These are phyloP conservation scores for Lymantria monacha DNA, from an alignment of 2,888 invertebrate species.

Conservation along the genomic window DNA sequence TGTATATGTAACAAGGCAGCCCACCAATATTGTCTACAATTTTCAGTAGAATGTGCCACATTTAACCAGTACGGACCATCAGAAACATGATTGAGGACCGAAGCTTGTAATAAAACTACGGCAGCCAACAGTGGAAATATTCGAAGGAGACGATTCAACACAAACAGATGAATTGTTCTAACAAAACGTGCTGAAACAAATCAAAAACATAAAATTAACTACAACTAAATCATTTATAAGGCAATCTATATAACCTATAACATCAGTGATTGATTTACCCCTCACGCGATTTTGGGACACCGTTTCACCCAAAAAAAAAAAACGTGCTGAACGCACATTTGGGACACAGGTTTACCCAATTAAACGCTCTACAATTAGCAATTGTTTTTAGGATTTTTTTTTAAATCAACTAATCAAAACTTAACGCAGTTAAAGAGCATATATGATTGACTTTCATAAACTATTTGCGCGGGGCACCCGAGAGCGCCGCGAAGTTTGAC, in stretches of 20 bases:
- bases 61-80: conserved; percentile 66
- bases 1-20: conserved; percentile 69
- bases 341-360: too few relatives aligned
- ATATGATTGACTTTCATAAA: too few relatives aligned
- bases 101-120: conserved; percentile 47
- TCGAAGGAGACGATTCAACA: conserved; percentile 48
- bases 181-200: conserved; percentile 49
- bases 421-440: too few relatives aligned
- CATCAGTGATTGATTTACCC: too few relatives aligned
- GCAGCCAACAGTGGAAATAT: conserved; percentile 55
- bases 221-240: background rate
- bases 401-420: too few relatives aligned
- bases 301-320: too few relatives aligned
- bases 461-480: too few relatives aligned
- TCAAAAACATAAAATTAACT: conserved; percentile 7
- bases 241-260: background rate
- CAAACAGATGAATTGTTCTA: conserved; percentile 46
- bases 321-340: too few relatives aligned
- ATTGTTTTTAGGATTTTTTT: too few relatives aligned
- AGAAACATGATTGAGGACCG: conserved; percentile 45
- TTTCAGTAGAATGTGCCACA: conserved; percentile 49
- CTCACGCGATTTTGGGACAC: too few relatives aligned
- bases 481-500: too few relatives aligned
- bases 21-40: conserved; percentile 76
- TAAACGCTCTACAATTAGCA: too few relatives aligned